Conservation (phyloP, 2,113 vertebrate genomes). For the Centropristis striata region DNA sequence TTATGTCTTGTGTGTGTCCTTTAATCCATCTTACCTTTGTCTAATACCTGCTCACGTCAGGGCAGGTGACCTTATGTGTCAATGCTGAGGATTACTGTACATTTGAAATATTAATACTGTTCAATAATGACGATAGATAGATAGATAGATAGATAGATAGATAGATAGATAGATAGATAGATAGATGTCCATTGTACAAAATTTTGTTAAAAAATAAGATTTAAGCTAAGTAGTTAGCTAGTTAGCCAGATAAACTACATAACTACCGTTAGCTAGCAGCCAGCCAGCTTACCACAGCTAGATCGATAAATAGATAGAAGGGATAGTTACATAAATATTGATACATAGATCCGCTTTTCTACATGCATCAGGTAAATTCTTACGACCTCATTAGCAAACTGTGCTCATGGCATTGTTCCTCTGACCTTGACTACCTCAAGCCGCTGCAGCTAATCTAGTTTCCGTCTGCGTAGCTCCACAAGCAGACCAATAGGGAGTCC, state of each 20-base stretch:
- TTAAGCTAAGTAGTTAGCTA: conserved; percentile 17
- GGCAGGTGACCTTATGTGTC: conserved; percentile 52
- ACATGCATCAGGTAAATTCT: neutral
- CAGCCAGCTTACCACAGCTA: too few species aligned
- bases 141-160: neutral
- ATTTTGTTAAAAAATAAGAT: too few species aligned
- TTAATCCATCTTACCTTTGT: conserved; percentile 73
- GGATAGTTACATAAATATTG: conserved; percentile 39
- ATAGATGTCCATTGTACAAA: conserved; percentile 11
- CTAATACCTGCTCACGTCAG: conserved; percentile 68
- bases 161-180: neutral
- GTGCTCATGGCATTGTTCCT: conserved; percentile 5
- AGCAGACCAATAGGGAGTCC: conserved; percentile 1
- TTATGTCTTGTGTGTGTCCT: conserved; percentile 61
- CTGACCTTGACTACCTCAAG: conserved; percentile 64
- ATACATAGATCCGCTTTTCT: conserved; percentile 28
- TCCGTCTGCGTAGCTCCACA: conserved; percentile 23
- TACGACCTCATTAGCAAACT: neutral
- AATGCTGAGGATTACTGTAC: conserved; percentile 54
- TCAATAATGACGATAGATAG: neutral
- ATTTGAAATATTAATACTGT: conserved; percentile 43
- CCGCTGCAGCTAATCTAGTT: conserved; percentile 64
- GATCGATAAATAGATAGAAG: too few species aligned
- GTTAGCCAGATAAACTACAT: conserved; percentile 30
- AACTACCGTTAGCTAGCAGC: too few species aligned